phyloP scores from a whole-genome alignment of 2,888 invertebrate species.

The Idaea biselata region DNA sequence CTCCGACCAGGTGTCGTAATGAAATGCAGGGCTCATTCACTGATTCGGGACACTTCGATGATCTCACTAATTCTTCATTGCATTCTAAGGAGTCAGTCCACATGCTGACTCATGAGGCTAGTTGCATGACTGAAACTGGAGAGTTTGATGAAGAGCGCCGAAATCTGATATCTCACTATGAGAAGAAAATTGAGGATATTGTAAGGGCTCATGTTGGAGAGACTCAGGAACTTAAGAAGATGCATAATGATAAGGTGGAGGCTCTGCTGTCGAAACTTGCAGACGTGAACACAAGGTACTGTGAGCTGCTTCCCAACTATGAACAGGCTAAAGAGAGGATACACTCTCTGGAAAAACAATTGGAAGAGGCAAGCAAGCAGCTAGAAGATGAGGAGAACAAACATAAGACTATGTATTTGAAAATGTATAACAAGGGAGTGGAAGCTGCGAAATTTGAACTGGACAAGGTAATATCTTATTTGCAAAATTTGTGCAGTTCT shows the following conservation, averaged over 20 bases:
- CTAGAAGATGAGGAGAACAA: conserved; percentile 86
- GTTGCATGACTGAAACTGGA: conserved; percentile 73
- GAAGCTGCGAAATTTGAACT: conserved; percentile 88
- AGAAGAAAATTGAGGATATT: conserved; percentile 87
- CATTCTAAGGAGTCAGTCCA: conserved; percentile 88
- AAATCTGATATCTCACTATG: conserved; percentile 85
- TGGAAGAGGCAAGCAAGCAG: conserved; percentile 85
- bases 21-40: conserved; percentile 90
- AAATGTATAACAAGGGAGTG: conserved; percentile 91
- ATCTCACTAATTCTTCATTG: conserved; percentile 87
- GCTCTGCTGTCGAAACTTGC: conserved; percentile 85
- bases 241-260: conserved; percentile 90
- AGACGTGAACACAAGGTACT: conserved; percentile 88
- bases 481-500: background rate
- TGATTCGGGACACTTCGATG: conserved; percentile 93
- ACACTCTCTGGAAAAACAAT: conserved; percentile 85
- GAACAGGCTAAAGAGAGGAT: conserved; percentile 87
- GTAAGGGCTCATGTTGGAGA: conserved; percentile 82
- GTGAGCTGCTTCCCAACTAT: conserved; percentile 87
- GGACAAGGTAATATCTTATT: conserved; percentile 80
- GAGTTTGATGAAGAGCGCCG: conserved; percentile 84
- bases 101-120: conserved; percentile 77
- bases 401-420: conserved; percentile 88
- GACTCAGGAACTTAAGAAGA: conserved; percentile 87
- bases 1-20: conserved; percentile 69